phyloP scores from a whole-genome alignment of 2,113 vertebrate genomes.

The Chrysochloris asiatica region DNA sequence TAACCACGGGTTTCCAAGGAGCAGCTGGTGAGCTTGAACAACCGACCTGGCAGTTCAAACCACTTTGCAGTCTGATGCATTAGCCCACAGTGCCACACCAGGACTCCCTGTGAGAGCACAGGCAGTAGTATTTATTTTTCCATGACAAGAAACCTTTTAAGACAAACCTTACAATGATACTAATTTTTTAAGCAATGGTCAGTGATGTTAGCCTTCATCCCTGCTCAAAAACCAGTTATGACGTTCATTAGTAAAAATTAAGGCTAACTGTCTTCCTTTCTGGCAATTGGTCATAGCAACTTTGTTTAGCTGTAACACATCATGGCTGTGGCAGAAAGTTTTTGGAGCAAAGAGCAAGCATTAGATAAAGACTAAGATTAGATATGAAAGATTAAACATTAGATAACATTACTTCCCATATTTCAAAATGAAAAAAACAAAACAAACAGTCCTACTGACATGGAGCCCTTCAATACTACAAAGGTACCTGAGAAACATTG shows the following conservation, averaged over 20 bases:
- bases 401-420: not conserved
- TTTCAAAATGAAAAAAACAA: not conserved
- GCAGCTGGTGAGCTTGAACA: no score
- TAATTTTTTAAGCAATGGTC: not conserved
- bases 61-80: no score
- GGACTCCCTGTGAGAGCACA: no score
- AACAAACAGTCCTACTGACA: not conserved
- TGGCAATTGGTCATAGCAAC: not conserved
- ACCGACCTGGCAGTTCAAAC: no score
- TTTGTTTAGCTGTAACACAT: not conserved
- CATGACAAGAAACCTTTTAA: not conserved
- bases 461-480: not conserved
- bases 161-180: not conserved
- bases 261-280: not conserved
- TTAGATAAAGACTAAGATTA: not conserved
- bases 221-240: not conserved
- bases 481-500: not conserved
- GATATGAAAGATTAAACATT: not conserved
- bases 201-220: not conserved
- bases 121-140: not conserved
- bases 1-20: no score
- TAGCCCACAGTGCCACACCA: no score
- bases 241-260: constrained; percentile 33
- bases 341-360: not conserved
- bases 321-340: not conserved